These are phyloP conservation scores for Aphyosemion australe DNA, from an alignment of 2,113 vertebrate species.

Conservation along the genomic window DNA sequence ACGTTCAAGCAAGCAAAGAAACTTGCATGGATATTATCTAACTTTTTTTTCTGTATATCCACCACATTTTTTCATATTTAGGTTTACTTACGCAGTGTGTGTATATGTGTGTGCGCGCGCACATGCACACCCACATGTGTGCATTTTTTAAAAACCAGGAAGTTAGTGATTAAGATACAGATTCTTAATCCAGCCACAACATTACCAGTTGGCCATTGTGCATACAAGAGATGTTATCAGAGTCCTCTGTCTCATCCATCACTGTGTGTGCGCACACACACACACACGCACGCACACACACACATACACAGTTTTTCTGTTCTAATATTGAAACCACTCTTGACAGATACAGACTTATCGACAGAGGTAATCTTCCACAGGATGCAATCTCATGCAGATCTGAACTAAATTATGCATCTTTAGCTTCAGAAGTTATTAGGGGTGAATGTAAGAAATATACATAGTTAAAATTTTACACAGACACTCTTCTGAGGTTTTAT, in stretches of 20 bases:
- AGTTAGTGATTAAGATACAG: slow-evolving; percentile 62
- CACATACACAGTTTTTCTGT: no score
- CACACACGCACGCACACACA: no score
- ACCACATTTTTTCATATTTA: slow-evolving; percentile 3
- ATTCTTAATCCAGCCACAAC: slow-evolving; percentile 20
- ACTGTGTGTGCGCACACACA: background rate
- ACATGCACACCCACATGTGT: no score
- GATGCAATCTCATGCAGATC: slow-evolving; percentile 31
- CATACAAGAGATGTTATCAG: slow-evolving; percentile 34
- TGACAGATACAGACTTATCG: background rate
- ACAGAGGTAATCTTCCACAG: slow-evolving; percentile 20
- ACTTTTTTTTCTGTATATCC: slow-evolving; percentile 4
- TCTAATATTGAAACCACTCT: no score
- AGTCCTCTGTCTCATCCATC: slow-evolving; percentile 32
- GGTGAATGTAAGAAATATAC: slow-evolving; percentile 13
- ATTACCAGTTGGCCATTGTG: slow-evolving; percentile 18
- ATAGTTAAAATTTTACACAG: background rate
- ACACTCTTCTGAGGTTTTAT: background rate
- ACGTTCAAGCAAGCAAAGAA: slow-evolving; percentile 19
- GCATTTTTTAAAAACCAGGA: slow-evolving; percentile 19
- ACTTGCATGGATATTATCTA: slow-evolving; percentile 30
- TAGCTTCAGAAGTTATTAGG: slow-evolving; percentile 23
- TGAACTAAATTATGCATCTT: slow-evolving; percentile 33
- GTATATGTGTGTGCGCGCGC: background rate
- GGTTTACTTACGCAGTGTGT: background rate